A percentile compares a stretch with the other conserved stretches of the same genome.
These are phyloP conservation scores for Eclectus roratus DNA, from an alignment of 2,113 vertebrate genomes.

Conservation along the genomic window DNA sequence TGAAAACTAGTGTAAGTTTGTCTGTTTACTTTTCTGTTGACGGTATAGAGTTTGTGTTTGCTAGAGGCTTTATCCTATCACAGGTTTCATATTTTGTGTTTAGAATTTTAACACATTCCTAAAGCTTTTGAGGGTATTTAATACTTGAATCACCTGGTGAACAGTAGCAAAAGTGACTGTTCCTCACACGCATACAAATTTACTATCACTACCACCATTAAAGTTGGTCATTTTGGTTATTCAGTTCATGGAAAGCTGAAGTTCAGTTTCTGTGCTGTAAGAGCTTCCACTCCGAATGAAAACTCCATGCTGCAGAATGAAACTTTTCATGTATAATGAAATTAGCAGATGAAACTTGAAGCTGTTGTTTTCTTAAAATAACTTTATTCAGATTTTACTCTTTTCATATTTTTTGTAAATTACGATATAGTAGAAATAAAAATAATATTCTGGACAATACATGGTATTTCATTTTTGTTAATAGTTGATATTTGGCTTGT, in stretches of 20 bases:
- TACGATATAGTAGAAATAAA: background rate
- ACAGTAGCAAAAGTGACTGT: background rate
- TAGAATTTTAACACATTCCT: background rate
- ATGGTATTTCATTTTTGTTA: background rate
- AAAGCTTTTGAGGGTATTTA: background rate
- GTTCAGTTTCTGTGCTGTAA: background rate
- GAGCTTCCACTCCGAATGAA: background rate
- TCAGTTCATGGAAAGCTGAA: background rate
- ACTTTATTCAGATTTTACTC: background rate
- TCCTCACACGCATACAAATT: background rate
- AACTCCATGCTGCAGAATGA: background rate
- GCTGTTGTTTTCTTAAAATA: background rate
- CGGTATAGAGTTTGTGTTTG: background rate
- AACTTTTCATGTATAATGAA: background rate
- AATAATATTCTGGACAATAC: background rate
- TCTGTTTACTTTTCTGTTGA: background rate
- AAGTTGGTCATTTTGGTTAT: background rate
- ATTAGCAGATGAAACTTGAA: background rate
- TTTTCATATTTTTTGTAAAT: background rate
- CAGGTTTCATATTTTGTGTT: background rate
- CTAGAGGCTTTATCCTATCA: background rate
- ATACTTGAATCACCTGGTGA: background rate
- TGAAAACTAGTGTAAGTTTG: background rate
- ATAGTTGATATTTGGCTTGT: background rate
- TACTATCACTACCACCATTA: accelerated